These are phyloP conservation scores for Ormyrus rosae DNA, from an alignment of 2,888 invertebrate genomes.

Conservation along the genomic window DNA sequence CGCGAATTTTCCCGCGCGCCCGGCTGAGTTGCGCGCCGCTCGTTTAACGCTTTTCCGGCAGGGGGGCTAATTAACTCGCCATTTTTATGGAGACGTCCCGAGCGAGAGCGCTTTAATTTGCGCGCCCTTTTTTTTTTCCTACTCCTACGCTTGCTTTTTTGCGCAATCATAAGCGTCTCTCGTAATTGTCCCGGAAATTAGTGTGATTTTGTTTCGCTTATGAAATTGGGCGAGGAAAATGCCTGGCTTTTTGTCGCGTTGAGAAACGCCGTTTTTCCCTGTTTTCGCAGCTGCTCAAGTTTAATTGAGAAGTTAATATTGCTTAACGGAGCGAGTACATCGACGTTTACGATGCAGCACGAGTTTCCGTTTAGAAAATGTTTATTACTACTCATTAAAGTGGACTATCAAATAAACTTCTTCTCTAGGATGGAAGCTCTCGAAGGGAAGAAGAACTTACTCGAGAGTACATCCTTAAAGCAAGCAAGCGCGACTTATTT, in stretches of 20 bases:
- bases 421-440: background rate
- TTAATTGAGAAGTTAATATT: background rate
- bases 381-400: too few relatives aligned
- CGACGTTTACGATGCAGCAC: too few relatives aligned
- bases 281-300: too few relatives aligned
- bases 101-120: constrained; percentile 15
- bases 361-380: too few relatives aligned
- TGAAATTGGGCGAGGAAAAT: too few relatives aligned
- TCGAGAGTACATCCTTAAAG: constrained; percentile 15
- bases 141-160: too few relatives aligned
- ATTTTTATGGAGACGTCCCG: background rate
- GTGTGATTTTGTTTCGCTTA: too few relatives aligned
- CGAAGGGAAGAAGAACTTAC: background rate
- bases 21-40: background rate
- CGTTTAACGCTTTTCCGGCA: background rate
- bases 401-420: background rate
- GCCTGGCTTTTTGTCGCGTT: too few relatives aligned
- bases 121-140: background rate
- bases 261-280: too few relatives aligned
- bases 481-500: background rate
- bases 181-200: too few relatives aligned
- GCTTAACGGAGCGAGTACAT: background rate
- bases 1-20: background rate
- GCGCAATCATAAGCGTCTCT: too few relatives aligned
- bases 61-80: constrained; percentile 3